Conservation (phyloP, 2,113 vertebrate genomes). For the Galeopterus variegatus region DNA sequence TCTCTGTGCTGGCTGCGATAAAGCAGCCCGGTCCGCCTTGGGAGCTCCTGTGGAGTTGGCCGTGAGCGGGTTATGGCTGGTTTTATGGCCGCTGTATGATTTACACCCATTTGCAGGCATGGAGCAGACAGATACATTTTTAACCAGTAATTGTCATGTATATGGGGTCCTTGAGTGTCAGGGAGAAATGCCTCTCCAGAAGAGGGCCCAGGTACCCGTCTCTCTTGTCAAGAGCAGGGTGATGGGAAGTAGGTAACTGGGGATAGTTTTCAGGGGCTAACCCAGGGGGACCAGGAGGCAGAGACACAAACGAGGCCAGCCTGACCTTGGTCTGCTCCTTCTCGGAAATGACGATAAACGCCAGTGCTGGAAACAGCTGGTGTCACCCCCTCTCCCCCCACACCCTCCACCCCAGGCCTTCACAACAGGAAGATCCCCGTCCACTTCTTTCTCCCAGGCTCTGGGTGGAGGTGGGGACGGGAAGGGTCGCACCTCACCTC, state of each 20-base stretch:
- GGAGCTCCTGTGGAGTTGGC: conserved; percentile 76
- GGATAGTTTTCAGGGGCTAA: conserved; percentile 18
- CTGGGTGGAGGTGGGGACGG: background rate
- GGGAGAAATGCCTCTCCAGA: conserved; percentile 84
- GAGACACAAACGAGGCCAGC: background rate
- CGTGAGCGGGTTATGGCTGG: conserved; percentile 55
- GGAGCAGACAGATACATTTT: conserved; percentile 82
- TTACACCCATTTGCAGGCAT: conserved; percentile 79
- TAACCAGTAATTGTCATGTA: conserved; percentile 82
- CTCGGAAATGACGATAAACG: background rate
- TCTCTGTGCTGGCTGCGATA: conserved; percentile 73
- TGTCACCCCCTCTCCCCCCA: no score
- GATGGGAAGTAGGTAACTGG: conserved; percentile 76
- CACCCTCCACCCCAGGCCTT: background rate
- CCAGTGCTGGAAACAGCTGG: rapidly evolving
- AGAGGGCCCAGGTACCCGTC: conserved; percentile 63
- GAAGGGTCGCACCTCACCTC: rapidly evolving
- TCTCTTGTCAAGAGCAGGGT: conserved; percentile 77
- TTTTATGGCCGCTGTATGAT: conserved; percentile 79
- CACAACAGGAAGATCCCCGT: background rate
- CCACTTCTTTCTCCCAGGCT: background rate
- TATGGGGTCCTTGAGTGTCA: conserved; percentile 77
- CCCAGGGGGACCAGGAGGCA: conserved; percentile 62
- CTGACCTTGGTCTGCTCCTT: background rate
- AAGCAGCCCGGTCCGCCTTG: background rate